phyloP scores from a whole-genome alignment of 2,888 invertebrate species.

The Parochlus steinenii region DNA sequence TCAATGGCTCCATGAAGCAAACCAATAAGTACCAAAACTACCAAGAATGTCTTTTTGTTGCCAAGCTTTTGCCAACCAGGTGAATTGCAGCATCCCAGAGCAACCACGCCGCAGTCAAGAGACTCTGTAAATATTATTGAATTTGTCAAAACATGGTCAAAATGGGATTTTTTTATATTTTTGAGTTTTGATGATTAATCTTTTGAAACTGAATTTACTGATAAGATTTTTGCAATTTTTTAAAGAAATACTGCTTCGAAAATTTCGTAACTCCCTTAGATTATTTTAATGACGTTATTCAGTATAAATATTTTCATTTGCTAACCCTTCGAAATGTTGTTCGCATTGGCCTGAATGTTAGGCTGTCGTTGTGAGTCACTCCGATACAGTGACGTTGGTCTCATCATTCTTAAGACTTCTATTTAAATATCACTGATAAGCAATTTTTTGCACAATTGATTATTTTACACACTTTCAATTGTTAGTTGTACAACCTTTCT shows the following conservation, averaged over 20 bases:
- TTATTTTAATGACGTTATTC: no score
- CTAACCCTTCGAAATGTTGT: constrained; percentile 20
- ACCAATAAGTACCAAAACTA: constrained; percentile 27
- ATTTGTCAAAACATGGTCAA: no score
- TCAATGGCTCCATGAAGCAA: constrained; percentile 31
- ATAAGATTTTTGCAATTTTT: no score
- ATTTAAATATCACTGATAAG: no score
- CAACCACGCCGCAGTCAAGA: constrained; percentile 34
- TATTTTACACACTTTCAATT: constrained; percentile 1
- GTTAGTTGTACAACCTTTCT: background rate
- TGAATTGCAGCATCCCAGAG: constrained; percentile 31
- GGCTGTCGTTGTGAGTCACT: constrained; percentile 14
- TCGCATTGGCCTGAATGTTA: constrained; percentile 18
- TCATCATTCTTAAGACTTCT: constrained; percentile 14
- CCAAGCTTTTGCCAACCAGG: constrained; percentile 31
- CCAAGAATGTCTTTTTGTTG: constrained; percentile 30
- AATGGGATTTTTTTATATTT: no score
- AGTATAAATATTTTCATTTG: no score
- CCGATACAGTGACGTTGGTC: constrained; percentile 16
- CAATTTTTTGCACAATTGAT: no score
- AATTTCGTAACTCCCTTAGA: no score
- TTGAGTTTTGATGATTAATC: no score
- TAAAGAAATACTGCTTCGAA: no score
- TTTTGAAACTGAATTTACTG: no score
- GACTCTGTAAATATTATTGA: constrained; percentile 21